phyloP scores from a whole-genome alignment of 2,113 vertebrate species.

The Myxocyprinus asiaticus region DNA sequence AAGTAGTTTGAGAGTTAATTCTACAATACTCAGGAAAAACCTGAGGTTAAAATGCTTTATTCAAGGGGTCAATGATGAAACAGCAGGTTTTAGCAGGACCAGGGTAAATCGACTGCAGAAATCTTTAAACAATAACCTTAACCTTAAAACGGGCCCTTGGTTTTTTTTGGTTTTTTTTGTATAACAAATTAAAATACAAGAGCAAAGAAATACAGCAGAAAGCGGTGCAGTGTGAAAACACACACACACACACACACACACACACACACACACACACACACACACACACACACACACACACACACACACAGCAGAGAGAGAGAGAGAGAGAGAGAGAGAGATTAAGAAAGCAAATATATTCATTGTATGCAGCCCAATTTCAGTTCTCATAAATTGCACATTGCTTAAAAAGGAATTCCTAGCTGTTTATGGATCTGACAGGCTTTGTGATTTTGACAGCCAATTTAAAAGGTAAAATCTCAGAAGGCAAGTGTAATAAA shows the following conservation, averaged over 20 bases:
- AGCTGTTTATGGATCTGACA: slow-evolving; percentile 32
- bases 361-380: slow-evolving; percentile 28
- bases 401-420: slow-evolving; percentile 44
- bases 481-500: slow-evolving; percentile 32
- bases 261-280: no score
- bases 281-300: neutral
- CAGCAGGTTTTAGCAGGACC: neutral
- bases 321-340: neutral
- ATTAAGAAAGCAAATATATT: slow-evolving; percentile 13
- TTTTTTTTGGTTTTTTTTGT: neutral
- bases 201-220: neutral
- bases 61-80: neutral
- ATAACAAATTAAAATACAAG: neutral
- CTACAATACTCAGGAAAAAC: neutral
- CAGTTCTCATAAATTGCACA: slow-evolving; percentile 42
- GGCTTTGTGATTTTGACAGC: slow-evolving; percentile 51
- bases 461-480: slow-evolving; percentile 51
- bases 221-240: neutral
- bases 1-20: no score
- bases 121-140: neutral
- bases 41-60: neutral
- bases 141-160: neutral
- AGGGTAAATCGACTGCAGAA: neutral
- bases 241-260: no score
- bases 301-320: neutral